Percentiles rank a stretch among this genome's conserved stretches.
phyloP scores from a whole-genome alignment of 2,797 vertebrate species.

The Choloepus didactylus region DNA sequence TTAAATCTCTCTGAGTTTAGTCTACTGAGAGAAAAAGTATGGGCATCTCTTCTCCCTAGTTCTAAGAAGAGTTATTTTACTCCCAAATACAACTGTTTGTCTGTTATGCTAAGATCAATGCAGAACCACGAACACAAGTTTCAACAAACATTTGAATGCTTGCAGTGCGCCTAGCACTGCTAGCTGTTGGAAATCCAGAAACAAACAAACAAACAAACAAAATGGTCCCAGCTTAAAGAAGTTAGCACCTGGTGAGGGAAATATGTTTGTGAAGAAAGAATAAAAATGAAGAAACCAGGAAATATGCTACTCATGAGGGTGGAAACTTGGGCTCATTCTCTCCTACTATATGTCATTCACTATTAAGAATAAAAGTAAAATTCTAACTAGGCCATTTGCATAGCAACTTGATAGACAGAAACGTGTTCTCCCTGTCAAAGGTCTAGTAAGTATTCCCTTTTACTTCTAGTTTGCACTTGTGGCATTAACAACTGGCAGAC shows the following conservation, averaged over 20 bases:
- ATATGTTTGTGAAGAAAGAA: not conserved
- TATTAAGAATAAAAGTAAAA: not conserved
- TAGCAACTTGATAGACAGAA: not conserved
- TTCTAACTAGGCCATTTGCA: not conserved
- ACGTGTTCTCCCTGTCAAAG: not conserved
- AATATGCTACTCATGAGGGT: fast-evolving
- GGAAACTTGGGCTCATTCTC: not conserved
- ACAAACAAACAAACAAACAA: not conserved
- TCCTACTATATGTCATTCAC: not conserved
- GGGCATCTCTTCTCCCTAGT: not conserved
- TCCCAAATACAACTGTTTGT: not conserved
- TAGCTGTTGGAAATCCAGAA: not conserved
- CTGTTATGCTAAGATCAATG: not conserved
- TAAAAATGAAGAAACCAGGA: not conserved
- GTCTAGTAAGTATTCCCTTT: not conserved
- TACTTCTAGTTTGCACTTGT: not conserved
- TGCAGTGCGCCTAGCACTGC: not conserved
- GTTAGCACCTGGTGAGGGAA: not conserved
- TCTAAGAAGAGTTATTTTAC: not conserved
- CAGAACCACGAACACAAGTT: not conserved
- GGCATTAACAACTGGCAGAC: not conserved
- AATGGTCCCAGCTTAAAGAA: not conserved
- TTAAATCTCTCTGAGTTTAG: not conserved
- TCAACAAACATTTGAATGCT: not conserved
- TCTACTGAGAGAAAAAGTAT: not conserved